Evolutionary conservation across 1,140 invertebrate species (phyloP).

Genomic region (Mylabris phalerata): DNA sequence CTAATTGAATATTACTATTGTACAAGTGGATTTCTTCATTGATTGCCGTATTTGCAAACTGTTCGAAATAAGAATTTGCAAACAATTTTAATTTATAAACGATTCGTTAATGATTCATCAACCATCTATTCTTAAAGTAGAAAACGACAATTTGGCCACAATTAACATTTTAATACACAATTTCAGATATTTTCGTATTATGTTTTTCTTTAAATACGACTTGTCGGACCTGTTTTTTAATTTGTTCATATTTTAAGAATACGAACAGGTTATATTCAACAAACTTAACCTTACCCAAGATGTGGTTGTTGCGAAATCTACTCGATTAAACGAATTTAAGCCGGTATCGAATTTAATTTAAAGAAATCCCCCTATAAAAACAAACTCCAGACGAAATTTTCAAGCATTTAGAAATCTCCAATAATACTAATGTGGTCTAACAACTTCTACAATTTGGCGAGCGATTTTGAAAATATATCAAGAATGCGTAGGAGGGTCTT

Average conservation of each 20-base stretch:
- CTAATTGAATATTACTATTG: too few species aligned
- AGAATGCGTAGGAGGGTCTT: too few species aligned
- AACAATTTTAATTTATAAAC: too few species aligned
- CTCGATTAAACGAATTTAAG: conserved; percentile 2
- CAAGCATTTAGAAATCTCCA: too few species aligned
- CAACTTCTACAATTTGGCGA: too few species aligned
- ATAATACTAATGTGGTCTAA: too few species aligned
- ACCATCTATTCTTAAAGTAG: too few species aligned
- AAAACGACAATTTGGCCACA: background rate
- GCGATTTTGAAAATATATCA: too few species aligned
- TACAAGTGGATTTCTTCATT: too few species aligned
- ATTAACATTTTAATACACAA: background rate
- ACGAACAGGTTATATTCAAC: background rate
- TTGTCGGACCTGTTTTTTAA: conserved; percentile 13
- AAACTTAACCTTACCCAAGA: conserved; percentile 12
- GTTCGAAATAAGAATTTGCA: too few species aligned
- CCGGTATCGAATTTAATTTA: conserved; percentile 4
- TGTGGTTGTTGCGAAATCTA: conserved; percentile 10
- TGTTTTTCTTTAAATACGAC: conserved; percentile 12
- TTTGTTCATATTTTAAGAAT: conserved; percentile 4
- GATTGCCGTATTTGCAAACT: too few species aligned
- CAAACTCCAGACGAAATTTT: background rate
- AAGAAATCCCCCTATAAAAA: conserved; percentile 10
- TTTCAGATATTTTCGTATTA: conserved; percentile 4
- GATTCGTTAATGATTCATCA: too few species aligned